These are phyloP conservation scores for Lymantria monacha DNA, from an alignment of 2,888 invertebrate genomes.

Conservation along the genomic window DNA sequence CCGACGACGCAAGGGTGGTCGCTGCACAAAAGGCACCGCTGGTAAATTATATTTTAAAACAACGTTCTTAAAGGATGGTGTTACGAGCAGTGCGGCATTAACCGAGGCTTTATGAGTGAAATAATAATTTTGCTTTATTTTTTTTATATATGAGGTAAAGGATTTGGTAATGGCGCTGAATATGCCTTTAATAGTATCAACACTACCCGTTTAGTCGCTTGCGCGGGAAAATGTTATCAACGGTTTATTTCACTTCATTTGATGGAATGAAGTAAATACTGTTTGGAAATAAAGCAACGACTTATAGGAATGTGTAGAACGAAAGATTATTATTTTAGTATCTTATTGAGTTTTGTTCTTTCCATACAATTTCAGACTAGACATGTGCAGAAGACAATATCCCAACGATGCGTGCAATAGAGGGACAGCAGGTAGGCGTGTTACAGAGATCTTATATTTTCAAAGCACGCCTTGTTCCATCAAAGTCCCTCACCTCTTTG, in stretches of 20 bases:
- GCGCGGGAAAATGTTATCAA: conserved; percentile 20
- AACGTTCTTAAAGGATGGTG: conserved; percentile 60
- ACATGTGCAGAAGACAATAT: conserved; percentile 98
- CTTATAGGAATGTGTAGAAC: conserved; percentile 17
- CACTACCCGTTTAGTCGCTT: conserved; percentile 37
- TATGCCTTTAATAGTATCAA: conserved; percentile 41
- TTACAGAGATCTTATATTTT: conserved; percentile 55
- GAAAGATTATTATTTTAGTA: conserved; percentile 20
- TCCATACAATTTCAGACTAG: conserved; percentile 93
- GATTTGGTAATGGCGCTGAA: conserved; percentile 82
- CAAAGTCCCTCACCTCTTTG: conserved; percentile 61
- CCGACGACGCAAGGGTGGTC: conserved; percentile 96
- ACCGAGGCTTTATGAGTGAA: conserved; percentile 72
- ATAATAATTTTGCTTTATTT: conserved; percentile 71
- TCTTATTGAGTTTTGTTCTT: conserved; percentile 74
- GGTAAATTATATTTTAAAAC: conserved; percentile 87
- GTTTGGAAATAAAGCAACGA: conserved; percentile 13
- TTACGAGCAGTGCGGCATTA: conserved; percentile 62
- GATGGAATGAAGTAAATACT: conserved; percentile 26
- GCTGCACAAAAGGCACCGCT: conserved; percentile 99
- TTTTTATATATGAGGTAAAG: conserved; percentile 72
- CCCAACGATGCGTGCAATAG: conserved; percentile 98
- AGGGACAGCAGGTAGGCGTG: conserved; percentile 97
- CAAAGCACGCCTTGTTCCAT: conserved; percentile 72
- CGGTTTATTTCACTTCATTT: conserved; percentile 33